Conservation (phyloP, 2,888 invertebrate genomes). For the Macroteleia sp. region DNA sequence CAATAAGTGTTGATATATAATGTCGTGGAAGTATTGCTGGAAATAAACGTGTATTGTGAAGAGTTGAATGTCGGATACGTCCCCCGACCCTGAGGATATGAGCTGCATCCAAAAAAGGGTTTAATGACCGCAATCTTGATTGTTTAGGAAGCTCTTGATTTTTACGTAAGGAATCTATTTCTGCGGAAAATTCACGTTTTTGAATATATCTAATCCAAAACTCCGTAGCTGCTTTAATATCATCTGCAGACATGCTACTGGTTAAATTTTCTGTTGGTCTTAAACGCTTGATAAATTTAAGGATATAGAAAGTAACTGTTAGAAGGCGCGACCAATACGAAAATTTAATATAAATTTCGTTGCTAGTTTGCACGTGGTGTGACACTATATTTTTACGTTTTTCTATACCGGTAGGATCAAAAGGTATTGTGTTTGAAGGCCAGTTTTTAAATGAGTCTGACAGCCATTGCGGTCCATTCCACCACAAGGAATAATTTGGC, state of each 20-base stretch:
- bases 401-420: too few relatives aligned
- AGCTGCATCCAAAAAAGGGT: not conserved
- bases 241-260: not conserved
- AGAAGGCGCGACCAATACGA: not conserved
- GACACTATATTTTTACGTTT: too few relatives aligned
- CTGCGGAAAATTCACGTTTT: not conserved
- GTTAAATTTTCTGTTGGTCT: not conserved
- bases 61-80: constrained; percentile 4
- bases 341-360: not conserved
- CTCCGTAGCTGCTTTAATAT: not conserved
- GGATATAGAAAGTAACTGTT: not conserved
- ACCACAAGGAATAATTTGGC: too few relatives aligned
- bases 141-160: not conserved
- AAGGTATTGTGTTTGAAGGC: too few relatives aligned
- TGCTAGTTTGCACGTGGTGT: too few relatives aligned
- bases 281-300: not conserved
- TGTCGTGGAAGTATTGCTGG: constrained; percentile 1
- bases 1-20: constrained; percentile 2
- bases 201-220: constrained; percentile 1
- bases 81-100: constrained; percentile 4
- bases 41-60: constrained; percentile 1
- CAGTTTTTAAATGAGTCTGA: too few relatives aligned
- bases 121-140: not conserved
- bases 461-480: too few relatives aligned
- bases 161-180: not conserved